Evolutionary conservation across 2,113 vertebrate species (phyloP), one percentile per base, ranked within the genome.

Genomic region (Rhinopomastus cyanomelas): DNA sequence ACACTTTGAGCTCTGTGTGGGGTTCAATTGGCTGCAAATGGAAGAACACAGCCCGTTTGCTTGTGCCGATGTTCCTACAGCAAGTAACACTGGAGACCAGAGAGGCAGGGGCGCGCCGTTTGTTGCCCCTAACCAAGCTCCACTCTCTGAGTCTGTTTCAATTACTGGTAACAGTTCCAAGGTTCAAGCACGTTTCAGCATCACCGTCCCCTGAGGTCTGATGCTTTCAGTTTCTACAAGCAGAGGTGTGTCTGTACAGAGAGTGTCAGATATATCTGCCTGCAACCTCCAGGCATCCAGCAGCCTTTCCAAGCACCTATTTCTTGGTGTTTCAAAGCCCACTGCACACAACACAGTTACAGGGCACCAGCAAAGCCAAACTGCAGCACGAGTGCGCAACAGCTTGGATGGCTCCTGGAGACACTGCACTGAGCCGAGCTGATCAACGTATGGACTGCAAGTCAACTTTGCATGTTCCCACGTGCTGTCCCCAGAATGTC

Each of bases 1-100:
- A 90, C 61, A 84, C 89, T 79, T 94, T 94, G 87, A 94, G 5
- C 75, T 94, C 93, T 48, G 77, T 90, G 69, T 93, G 96, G 23
- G 93, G 91, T 64, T 95, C 77, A 51, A 79, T 42, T 57, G 87
- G 86, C 81, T 85, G 49, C 32, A 61, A 81, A 84, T 23, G 26
- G 34, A 78, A 81, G 32, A n/a, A 81, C 60, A 3, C 1, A 77
- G 49, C 30, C 39, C 9, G 2, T 62, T 81, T 69, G 74, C 10
- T 17, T 73, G 30, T 13, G 46, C 25, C 49, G 55, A 14, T 81
- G 81, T 60, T 83, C 46, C 62, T 56, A 72, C 61, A 87, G 23
- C 29, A 89, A 89, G 16, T n/a, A 67, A 66, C 8, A 76, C 17
- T 61, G 77, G 93, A 93, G 76, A 90, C 8, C 49, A 3, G 16